Evolutionary conservation across 2,113 vertebrate species (phyloP).

Genomic region (Esox niger): DNA sequence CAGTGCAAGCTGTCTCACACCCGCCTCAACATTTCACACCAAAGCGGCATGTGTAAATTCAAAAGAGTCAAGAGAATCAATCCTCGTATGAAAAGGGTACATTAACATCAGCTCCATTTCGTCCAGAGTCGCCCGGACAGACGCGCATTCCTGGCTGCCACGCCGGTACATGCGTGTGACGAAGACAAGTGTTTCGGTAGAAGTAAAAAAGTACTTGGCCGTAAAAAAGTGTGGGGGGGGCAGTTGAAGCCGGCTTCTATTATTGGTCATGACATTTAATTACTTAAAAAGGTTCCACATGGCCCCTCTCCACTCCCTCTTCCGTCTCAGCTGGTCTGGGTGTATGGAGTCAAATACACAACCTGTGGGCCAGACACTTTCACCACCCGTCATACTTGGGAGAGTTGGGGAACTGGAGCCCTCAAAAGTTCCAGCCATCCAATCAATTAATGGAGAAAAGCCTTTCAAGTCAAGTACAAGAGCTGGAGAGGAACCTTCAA

Average conservation of each 20-base stretch:
- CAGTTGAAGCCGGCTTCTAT: constrained; percentile 18
- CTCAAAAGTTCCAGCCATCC: background rate
- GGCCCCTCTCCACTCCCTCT: constrained; percentile 14
- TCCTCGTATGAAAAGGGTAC: constrained; percentile 43
- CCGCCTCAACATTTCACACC: constrained; percentile 22
- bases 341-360: constrained; percentile 6
- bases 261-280: constrained; percentile 43
- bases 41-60: constrained; percentile 41
- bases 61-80: constrained; percentile 39
- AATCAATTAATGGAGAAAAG: background rate
- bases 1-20: constrained; percentile 19
- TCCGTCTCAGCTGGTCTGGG: background rate
- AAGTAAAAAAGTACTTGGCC: background rate
- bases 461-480: background rate
- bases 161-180: constrained; percentile 24
- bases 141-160: constrained; percentile 27
- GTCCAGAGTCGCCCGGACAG: constrained; percentile 20
- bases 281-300: constrained; percentile 43
- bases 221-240: constrained; percentile 13
- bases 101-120: constrained; percentile 43
- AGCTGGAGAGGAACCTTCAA: background rate
- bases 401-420: background rate
- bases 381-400: background rate
- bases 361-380: constrained; percentile 11
- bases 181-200: constrained; percentile 18